Conservation (phyloP, 2,113 vertebrate species). For the Ceyx margarethae region DNA sequence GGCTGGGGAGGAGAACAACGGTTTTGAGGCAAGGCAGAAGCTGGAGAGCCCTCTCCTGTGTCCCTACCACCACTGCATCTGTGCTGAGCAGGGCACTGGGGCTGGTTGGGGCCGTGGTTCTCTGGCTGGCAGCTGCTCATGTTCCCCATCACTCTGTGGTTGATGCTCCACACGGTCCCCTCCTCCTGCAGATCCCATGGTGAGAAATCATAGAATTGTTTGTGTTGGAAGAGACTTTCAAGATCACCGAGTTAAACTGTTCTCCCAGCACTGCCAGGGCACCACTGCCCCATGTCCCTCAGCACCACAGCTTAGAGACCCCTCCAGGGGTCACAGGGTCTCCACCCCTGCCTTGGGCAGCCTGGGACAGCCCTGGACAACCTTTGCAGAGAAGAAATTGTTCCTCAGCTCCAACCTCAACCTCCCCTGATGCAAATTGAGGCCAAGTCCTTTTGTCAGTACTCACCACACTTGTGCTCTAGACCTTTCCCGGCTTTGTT, state of each 20-base stretch:
- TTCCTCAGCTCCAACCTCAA: not conserved
- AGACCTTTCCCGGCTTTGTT: no score
- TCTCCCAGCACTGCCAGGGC: no score
- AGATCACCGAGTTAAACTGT: no score
- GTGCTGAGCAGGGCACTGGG: fast-evolving
- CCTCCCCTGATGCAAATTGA: not conserved
- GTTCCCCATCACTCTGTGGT: fast-evolving
- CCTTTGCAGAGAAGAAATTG: not conserved
- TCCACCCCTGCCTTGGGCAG: no score
- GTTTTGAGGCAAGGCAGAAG: not conserved
- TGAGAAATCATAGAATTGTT: not conserved
- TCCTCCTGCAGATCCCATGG: fast-evolving
- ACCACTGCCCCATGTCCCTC: no score
- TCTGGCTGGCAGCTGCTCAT: not conserved
- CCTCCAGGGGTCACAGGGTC: no score
- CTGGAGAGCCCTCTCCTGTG: not conserved
- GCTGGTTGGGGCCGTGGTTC: fast-evolving
- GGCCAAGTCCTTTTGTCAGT: no score
- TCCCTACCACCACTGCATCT: not conserved
- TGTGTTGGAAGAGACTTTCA: no score
- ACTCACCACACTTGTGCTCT: no score
- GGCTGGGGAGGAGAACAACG: not conserved
- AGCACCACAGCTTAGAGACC: no score
- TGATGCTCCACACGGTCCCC: fast-evolving
- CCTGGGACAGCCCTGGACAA: no score